phyloP scores from a whole-genome alignment of 2,797 vertebrate genomes.

The Siniperca obscura region DNA sequence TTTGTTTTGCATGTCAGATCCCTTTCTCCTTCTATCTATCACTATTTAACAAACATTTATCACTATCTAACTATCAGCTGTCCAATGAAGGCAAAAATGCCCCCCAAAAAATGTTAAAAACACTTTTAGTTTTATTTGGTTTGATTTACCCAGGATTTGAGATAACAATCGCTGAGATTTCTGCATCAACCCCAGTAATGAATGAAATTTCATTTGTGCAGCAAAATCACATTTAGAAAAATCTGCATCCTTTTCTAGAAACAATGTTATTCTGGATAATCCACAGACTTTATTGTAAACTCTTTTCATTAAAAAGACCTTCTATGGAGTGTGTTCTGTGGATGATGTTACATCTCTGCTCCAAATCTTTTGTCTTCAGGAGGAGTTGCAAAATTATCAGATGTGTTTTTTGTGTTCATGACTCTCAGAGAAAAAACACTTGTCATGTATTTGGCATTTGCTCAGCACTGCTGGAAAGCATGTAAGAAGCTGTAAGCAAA shows the following conservation, averaged over 20 bases:
- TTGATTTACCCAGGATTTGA: slow-evolving; percentile 10
- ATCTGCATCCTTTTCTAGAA: background rate
- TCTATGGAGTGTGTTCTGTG: background rate
- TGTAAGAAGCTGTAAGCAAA: slow-evolving; percentile 45
- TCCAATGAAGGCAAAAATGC: background rate
- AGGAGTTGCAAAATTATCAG: slow-evolving; percentile 9
- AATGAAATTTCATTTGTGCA: background rate
- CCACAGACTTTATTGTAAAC: background rate
- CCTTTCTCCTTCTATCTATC: background rate
- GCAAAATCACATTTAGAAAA: background rate
- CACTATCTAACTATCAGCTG: background rate
- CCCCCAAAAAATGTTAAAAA: background rate
- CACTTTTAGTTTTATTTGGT: background rate
- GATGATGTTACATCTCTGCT: background rate
- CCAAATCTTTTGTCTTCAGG: background rate
- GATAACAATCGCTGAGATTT: slow-evolving; percentile 13
- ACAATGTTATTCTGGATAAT: slow-evolving; percentile 1
- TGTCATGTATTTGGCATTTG: slow-evolving; percentile 48
- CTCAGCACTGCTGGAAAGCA: slow-evolving; percentile 29
- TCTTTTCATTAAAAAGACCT: slow-evolving; percentile 4
- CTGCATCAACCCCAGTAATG: background rate
- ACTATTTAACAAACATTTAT: background rate
- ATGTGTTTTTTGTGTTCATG: slow-evolving; percentile 7
- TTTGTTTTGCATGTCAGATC: background rate
- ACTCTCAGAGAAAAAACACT: slow-evolving; percentile 2